Evolutionary conservation across 2,113 vertebrate genomes (phyloP), one percentile per base, ranked within the genome.

Genomic region (Vulpes ferrilata): DNA sequence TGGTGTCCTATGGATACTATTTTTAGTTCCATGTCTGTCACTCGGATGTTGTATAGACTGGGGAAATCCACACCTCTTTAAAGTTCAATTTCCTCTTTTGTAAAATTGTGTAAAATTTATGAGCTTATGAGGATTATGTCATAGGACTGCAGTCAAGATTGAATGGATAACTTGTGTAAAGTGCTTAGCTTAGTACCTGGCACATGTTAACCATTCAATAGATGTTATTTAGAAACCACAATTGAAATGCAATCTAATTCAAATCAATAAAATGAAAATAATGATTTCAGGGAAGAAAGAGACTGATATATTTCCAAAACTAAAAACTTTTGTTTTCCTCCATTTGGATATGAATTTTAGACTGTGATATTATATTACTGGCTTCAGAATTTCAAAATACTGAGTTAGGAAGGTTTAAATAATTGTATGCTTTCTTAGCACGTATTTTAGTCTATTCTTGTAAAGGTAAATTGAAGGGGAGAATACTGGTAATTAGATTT

Each of bases 171-270:
- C 5, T 3, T 3, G 84, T 82, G 5, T 20, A 67, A 93, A 88
- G 59, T 88, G 64, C 88, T 95, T 89, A 90, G 87, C n/a, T 96
- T 60, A 87, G 84, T 79, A 43, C 55, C 48, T 94, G 84, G 84
- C 69, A 90, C 48, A 83, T 35, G 53, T 7, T 27, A 92, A 81
- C 19, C 19, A 89, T 35, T 57, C 74, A 90, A 81, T 93, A 60
- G 82, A 71, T 30, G 32, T 88, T 92, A 92, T 59, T 96, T 89
- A 80, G 93, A 84, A 88, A 81, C 73, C 59, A 16, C 12, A 90
- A 53, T n/a, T 86, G 69, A 95, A 95, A 93, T 48, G 7, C 69
- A 92, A n/a, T 12, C 8, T 51, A 87, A 81, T 76, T 65, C 35
- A 67, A 90, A 96, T 87, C n/a, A 2, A 90, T 95, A 53, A 82